Evolutionary conservation across 2,113 vertebrate species (phyloP), one percentile per base, ranked within the genome.

Genomic region (Falco punctatus): DNA sequence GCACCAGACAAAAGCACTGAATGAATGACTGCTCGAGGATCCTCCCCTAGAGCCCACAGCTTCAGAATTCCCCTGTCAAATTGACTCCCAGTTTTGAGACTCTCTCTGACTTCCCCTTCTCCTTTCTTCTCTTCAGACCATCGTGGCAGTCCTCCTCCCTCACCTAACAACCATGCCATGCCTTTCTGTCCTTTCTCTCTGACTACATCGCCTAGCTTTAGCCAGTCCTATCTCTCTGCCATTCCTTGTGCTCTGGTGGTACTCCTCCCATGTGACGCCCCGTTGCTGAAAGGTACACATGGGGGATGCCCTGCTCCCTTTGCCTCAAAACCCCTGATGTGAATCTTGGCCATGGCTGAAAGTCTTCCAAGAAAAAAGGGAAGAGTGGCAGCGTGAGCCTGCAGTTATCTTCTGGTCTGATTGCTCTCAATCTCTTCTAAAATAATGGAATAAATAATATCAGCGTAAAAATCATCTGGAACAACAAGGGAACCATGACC

Each of bases 391-490:
- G 40, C 35, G 13, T 1, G 4, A 57, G 80, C 18, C 28, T 66
- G 10, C 13, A 5, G 18, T 80, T 83, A 61, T 86, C 51, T 61
- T 71, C 66, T 62, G 24, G 6, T 46, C 27, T 46, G 48, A 80
- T 26, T 72, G 38, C n/a, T 75, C 59, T 81, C 51, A 48, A 33
- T 87, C 57, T 59, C 71, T 64, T 86, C 52, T 92, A 42, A 94
- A 75, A 90, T 33, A 94, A 84, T 42, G 28, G 57, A 84, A 92
- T 75, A 92, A 96, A 52, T 80, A 84, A 42, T 48, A 80, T 16
- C 13, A 92, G 24, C 3, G 1, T 89, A 83, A 86, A 90, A 75
- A 90, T 83, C 14, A 38, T 23, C 81, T 58, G 61, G 66, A 92
- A 59, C 44, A 78, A 81, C 84, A 94, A 28, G 17, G 33, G 52